A percentile compares a stretch with the other conserved stretches of the same genome.
Conservation (phyloP, 1,140 invertebrate species). For the Galleria mellonella region DNA sequence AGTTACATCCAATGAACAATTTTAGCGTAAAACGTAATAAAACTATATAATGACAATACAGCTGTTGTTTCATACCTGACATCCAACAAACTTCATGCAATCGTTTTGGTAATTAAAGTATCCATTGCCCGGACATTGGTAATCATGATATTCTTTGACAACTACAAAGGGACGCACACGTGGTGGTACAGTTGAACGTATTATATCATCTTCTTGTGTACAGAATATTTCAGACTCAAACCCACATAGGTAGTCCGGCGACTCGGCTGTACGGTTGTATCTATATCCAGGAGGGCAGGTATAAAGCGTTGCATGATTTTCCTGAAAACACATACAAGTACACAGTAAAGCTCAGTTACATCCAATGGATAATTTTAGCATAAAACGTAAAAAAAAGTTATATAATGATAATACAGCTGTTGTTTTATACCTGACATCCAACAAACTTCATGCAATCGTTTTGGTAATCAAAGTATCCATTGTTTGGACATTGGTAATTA, state of each 20-base stretch:
- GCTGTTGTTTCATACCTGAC: too few species aligned
- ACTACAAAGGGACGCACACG: neutral
- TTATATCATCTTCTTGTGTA: neutral
- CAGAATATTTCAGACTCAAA: neutral
- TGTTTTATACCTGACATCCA: neutral
- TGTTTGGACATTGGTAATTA: neutral
- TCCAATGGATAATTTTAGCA: too few species aligned
- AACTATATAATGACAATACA: too few species aligned
- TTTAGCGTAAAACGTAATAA: too few species aligned
- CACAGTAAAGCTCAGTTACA: too few species aligned
- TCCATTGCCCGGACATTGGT: neutral
- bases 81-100: neutral
- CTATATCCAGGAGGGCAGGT: neutral
- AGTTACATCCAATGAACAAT: too few species aligned
- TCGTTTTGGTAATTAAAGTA: neutral
- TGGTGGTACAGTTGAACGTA: neutral
- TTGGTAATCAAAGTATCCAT: neutral
- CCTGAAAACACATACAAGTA: too few species aligned
- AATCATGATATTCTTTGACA: neutral
- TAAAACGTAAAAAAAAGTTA: too few species aligned
- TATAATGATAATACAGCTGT: too few species aligned
- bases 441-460: neutral
- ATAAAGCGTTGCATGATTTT: neutral
- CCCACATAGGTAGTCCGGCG: neutral
- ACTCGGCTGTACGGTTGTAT: neutral